phyloP scores from a whole-genome alignment of 2,888 invertebrate species.

The Apodemia zela region DNA sequence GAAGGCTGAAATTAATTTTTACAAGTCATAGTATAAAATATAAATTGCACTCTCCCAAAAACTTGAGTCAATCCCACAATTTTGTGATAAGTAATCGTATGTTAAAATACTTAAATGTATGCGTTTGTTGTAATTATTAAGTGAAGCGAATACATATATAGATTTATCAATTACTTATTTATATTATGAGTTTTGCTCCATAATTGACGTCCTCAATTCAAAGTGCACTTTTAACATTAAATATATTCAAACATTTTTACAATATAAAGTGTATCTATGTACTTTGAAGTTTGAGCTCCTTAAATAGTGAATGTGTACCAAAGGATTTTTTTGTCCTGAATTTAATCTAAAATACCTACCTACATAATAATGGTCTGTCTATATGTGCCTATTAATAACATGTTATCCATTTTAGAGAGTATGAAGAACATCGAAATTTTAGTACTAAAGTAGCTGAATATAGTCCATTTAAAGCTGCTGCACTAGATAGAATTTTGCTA shows the following conservation, averaged over 20 bases:
- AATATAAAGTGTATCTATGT: conserved; percentile 3
- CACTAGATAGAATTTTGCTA: conserved; percentile 13
- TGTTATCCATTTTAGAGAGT: conserved; percentile 46
- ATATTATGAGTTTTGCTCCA: conserved; percentile 11
- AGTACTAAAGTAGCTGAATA: conserved; percentile 48
- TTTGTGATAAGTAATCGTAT: conserved; percentile 29
- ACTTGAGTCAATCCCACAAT: conserved; percentile 61
- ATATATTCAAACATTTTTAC: conserved; percentile 1
- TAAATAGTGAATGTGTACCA: background rate
- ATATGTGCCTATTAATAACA: conserved; percentile 51
- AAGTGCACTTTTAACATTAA: conserved; percentile 14
- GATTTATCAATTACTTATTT: conserved; percentile 1
- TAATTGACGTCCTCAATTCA: conserved; percentile 10
- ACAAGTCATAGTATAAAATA: conserved; percentile 47
- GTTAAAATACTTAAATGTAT: conserved; percentile 18
- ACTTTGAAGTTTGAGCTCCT: conserved; percentile 1
- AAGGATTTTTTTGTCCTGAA: conserved; percentile 8
- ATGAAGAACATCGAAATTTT: conserved; percentile 62
- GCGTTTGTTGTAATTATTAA: conserved; percentile 6
- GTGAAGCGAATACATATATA: conserved; percentile 8
- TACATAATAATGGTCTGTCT: conserved; percentile 38
- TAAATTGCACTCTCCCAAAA: conserved; percentile 63
- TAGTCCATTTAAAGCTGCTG: conserved; percentile 29
- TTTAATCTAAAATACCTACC: conserved; percentile 7
- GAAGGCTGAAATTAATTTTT: conserved; percentile 56